These are phyloP conservation scores for Cranoglanis bouderius DNA, from an alignment of 2,113 vertebrate genomes.

Conservation along the genomic window DNA sequence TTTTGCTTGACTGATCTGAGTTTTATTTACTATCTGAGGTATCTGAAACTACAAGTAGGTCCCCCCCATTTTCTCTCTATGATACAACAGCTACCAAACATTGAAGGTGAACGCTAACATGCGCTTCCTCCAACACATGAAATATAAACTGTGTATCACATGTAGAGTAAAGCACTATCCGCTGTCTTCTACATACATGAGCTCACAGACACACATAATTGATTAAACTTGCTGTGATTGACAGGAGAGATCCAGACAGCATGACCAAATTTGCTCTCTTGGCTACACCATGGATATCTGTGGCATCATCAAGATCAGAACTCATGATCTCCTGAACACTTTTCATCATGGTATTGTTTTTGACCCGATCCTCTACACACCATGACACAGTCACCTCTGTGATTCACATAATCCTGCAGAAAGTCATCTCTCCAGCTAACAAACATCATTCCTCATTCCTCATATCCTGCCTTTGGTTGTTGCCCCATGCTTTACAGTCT, in stretches of 20 bases:
- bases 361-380: background rate
- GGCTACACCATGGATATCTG: background rate
- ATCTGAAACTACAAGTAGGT: background rate
- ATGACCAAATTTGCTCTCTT: background rate
- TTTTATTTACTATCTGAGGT: background rate
- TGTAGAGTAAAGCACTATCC: background rate
- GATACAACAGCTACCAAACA: background rate
- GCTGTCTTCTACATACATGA: background rate
- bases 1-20: background rate
- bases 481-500: background rate
- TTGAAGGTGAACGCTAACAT: background rate
- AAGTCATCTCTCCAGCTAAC: background rate
- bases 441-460: background rate
- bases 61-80: background rate
- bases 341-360: background rate
- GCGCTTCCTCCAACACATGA: background rate
- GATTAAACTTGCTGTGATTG: background rate
- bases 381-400: background rate
- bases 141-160: background rate
- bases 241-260: background rate
- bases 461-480: background rate
- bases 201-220: background rate
- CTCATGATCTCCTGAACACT: background rate
- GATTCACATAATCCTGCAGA: background rate
- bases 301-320: background rate